These are phyloP conservation scores for Burhinus bistriatus DNA, from an alignment of 2,113 vertebrate species.

Conservation along the genomic window DNA sequence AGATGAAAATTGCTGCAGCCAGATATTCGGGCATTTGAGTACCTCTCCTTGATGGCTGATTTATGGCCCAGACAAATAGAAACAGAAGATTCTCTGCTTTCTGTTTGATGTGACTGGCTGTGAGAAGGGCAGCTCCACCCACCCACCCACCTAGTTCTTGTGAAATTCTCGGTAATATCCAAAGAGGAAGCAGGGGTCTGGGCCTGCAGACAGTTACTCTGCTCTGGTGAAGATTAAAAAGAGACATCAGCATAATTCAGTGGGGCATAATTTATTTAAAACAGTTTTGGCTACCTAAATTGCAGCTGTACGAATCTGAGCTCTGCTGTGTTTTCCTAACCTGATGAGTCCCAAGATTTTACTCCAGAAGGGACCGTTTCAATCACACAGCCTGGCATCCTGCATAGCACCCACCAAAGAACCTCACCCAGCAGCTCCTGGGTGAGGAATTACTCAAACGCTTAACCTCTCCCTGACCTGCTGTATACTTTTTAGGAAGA, in stretches of 20 bases:
- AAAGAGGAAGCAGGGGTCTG: background rate
- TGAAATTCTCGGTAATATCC: background rate
- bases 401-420: background rate
- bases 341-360: background rate
- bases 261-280: background rate
- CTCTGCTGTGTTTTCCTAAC: background rate
- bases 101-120: background rate
- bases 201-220: background rate
- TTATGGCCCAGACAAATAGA: background rate
- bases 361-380: background rate
- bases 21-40: background rate
- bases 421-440: background rate
- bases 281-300: background rate
- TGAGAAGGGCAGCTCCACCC: background rate
- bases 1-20: background rate
- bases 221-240: background rate
- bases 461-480: background rate
- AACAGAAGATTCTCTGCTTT: slow-evolving; percentile 14
- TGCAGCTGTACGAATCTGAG: background rate
- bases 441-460: background rate
- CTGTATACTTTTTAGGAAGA: background rate
- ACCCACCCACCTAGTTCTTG: background rate
- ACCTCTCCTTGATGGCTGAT: background rate
- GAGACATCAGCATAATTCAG: background rate
- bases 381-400: background rate